Evolutionary conservation across 2,113 vertebrate species (phyloP).

Genomic region (Myrmophylax atrothorax): DNA sequence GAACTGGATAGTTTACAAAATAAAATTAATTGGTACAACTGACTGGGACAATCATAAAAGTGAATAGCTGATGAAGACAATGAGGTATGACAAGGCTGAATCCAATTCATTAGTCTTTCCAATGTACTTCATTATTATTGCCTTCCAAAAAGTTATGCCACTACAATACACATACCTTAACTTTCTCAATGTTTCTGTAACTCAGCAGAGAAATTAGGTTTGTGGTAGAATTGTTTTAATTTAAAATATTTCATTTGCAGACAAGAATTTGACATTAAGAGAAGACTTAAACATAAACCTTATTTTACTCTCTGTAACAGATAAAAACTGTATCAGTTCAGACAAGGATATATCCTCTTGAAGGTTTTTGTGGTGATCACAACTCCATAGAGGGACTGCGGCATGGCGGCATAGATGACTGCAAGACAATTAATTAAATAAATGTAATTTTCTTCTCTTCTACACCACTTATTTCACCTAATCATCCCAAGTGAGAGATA

Average conservation of each 20-base stretch:
- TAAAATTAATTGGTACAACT: not conserved
- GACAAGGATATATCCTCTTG: conserved; percentile 57
- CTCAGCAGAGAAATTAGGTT: not conserved
- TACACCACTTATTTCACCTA: not conserved
- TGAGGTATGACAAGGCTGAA: not conserved
- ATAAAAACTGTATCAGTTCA: conserved; percentile 18
- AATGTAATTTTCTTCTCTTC: not conserved
- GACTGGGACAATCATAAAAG: not conserved
- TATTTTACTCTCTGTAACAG: conserved; percentile 37
- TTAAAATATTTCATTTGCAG: not conserved
- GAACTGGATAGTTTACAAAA: not conserved
- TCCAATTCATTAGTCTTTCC: not conserved
- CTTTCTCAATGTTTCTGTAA: conserved; percentile 9
- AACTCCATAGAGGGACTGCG: conserved; percentile 12
- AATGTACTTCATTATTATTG: not conserved
- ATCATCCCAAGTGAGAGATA: not conserved
- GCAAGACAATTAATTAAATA: conserved; percentile 53
- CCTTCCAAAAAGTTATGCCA: not conserved
- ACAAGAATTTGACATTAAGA: not conserved
- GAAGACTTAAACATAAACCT: not conserved
- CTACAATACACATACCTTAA: not conserved
- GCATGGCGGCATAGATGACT: conserved; percentile 3
- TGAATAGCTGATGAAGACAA: not conserved
- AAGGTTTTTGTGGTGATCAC: conserved; percentile 20
- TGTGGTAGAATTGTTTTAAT: not conserved